Conservation (phyloP, 2,888 invertebrate genomes). For the Tortricodes alternella region DNA sequence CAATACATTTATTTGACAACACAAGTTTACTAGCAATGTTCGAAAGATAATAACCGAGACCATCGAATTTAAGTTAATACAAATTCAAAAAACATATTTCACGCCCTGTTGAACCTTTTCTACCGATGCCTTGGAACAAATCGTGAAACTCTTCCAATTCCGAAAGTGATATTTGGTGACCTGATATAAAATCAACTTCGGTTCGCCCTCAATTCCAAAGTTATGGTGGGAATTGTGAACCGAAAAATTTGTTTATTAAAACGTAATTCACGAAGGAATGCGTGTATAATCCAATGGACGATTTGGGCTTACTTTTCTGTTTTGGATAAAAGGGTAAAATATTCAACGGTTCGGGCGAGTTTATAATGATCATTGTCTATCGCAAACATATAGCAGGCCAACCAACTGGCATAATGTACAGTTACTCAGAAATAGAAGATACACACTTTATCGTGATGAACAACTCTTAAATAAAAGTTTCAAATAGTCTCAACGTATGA, state of each 20-base stretch:
- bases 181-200: constrained; percentile 7
- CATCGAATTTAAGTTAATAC: too few species aligned
- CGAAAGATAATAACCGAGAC: too few species aligned
- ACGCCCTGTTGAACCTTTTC: constrained; percentile 1
- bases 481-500: too few species aligned
- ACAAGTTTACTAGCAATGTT: too few species aligned
- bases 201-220: background rate
- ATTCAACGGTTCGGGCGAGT: too few species aligned
- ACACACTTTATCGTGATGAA: too few species aligned
- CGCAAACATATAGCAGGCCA: too few species aligned
- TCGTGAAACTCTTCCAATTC: background rate
- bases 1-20: too few species aligned
- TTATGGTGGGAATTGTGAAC: constrained; percentile 2
- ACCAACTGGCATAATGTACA: too few species aligned
- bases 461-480: too few species aligned
- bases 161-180: background rate
- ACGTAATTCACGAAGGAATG: background rate
- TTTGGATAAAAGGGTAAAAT: background rate
- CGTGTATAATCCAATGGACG: background rate
- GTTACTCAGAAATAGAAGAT: too few species aligned
- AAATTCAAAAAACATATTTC: constrained; percentile 5
- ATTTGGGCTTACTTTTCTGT: background rate
- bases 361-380: too few species aligned
- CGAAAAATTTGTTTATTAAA: background rate
- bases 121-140: background rate